Conservation (phyloP, 1,140 invertebrate genomes). For the Temnothorax curvispinosus region DNA sequence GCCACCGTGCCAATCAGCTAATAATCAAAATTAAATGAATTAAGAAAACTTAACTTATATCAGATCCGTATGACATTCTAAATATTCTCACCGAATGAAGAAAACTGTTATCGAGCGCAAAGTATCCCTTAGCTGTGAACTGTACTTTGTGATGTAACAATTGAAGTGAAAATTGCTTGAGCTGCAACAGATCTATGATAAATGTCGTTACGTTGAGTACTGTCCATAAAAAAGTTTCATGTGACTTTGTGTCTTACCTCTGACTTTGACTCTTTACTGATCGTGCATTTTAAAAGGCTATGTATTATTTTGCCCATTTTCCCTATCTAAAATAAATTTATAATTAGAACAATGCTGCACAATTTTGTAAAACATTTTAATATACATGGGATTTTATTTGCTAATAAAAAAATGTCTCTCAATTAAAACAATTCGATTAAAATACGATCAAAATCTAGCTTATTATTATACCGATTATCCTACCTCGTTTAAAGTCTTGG, state of each 20-base stretch:
- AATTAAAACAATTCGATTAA: not conserved
- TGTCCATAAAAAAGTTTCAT: not conserved
- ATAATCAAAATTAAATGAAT: conserved; percentile 38
- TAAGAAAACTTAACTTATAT: not conserved
- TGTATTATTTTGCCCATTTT: conserved; percentile 61
- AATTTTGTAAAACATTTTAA: not conserved
- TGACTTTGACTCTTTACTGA: conserved; percentile 25
- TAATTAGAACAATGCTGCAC: not conserved
- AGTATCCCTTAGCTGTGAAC: conserved; percentile 84
- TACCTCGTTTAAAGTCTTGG: conserved; percentile 65
- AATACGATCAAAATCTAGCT: not conserved
- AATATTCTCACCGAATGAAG: conserved; percentile 82
- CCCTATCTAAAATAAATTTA: conserved; percentile 54
- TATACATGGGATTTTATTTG: not conserved
- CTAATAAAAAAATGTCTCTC: not conserved
- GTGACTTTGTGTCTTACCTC: conserved; percentile 49
- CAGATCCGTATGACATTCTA: not conserved
- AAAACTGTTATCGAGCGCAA: conserved; percentile 82
- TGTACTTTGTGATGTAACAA: conserved; percentile 82
- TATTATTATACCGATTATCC: not conserved
- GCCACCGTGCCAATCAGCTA: conserved; percentile 81
- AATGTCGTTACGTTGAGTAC: not conserved
- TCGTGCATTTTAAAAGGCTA: conserved; percentile 35
- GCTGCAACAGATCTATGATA: conserved; percentile 74
- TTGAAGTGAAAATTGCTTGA: conserved; percentile 85